Evolutionary conservation across 2,797 vertebrate species (phyloP).

Genomic region (Tamandua tetradactyla): DNA sequence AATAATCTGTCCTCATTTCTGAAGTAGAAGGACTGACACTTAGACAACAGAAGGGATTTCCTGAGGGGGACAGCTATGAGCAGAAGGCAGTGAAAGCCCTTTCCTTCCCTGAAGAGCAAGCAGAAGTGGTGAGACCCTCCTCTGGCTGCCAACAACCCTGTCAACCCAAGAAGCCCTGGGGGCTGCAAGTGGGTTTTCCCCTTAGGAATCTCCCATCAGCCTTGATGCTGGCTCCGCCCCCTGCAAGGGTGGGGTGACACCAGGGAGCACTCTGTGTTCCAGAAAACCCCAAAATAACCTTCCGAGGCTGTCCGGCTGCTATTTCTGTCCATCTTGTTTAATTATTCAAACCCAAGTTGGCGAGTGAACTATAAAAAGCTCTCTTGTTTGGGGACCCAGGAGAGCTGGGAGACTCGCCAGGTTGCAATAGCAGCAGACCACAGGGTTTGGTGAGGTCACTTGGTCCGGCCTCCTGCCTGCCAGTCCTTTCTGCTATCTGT

Average conservation of each 20-base stretch:
- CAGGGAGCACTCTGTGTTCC: slow-evolving; percentile 70
- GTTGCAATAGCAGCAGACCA: slow-evolving; percentile 57
- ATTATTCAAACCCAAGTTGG: slow-evolving; percentile 80
- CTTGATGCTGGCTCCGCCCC: slow-evolving; percentile 41
- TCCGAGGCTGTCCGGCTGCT: slow-evolving; percentile 67
- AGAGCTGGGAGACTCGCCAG: slow-evolving; percentile 75
- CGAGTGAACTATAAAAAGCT: slow-evolving; percentile 78
- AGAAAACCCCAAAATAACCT: slow-evolving; percentile 79
- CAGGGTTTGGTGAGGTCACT: slow-evolving; percentile 71
- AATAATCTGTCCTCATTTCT: slow-evolving; percentile 58
- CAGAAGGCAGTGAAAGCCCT: neutral
- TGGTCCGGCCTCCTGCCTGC: neutral
- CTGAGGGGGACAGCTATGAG: slow-evolving; percentile 25
- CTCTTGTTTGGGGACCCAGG: slow-evolving; percentile 73
- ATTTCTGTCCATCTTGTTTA: slow-evolving; percentile 79
- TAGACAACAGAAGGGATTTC: slow-evolving; percentile 48
- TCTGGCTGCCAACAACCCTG: neutral
- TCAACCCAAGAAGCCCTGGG: neutral
- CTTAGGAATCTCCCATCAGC: slow-evolving; percentile 46
- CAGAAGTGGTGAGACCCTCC: neutral
- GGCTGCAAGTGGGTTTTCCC: slow-evolving; percentile 23
- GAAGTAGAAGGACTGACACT: slow-evolving; percentile 28
- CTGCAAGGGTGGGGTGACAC: slow-evolving; percentile 36
- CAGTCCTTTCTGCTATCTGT: slow-evolving; percentile 50
- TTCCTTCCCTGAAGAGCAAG: neutral